Conservation (phyloP, 2,797 vertebrate genomes). For the Myripristis murdjan region DNA sequence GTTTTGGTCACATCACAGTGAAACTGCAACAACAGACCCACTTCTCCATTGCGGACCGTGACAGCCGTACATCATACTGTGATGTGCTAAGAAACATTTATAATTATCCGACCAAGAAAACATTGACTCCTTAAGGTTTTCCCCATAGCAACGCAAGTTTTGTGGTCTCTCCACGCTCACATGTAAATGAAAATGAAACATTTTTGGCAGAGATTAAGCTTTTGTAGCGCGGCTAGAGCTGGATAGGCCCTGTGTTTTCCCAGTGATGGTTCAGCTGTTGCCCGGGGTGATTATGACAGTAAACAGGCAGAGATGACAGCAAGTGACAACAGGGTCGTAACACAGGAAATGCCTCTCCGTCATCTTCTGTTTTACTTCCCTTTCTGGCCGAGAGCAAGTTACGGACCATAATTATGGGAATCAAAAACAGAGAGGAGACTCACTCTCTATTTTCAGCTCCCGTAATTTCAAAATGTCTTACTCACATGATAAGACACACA, state of each 20-base stretch:
- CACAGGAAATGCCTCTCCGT: conserved; percentile 75
- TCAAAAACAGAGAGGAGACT: conserved; percentile 44
- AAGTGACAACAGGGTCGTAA: conserved; percentile 55
- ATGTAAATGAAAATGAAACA: conserved; percentile 26
- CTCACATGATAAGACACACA: not conserved
- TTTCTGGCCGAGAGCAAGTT: conserved; percentile 61
- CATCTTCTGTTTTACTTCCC: conserved; percentile 83
- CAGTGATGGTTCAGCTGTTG: conserved; percentile 63
- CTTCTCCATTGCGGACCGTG: no score
- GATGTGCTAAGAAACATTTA: conserved; percentile 1
- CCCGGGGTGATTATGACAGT: conserved; percentile 79
- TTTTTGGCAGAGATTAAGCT: not conserved
- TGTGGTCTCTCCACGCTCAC: not conserved
- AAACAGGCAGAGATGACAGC: conserved; percentile 72
- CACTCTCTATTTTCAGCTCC: conserved; percentile 41
- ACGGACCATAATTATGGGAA: conserved; percentile 48
- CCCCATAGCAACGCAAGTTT: not conserved
- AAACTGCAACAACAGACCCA: no score
- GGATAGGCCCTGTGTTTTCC: conserved; percentile 81
- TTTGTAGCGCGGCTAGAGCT: conserved; percentile 6
- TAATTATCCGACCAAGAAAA: conserved; percentile 15
- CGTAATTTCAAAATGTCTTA: conserved; percentile 19
- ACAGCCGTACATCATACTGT: not conserved
- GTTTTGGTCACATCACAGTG: no score
- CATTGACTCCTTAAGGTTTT: conserved; percentile 26